phyloP scores from a whole-genome alignment of 37 sponge, comb jelly and placozoan genomes.

The Oscarella lobularis region DNA sequence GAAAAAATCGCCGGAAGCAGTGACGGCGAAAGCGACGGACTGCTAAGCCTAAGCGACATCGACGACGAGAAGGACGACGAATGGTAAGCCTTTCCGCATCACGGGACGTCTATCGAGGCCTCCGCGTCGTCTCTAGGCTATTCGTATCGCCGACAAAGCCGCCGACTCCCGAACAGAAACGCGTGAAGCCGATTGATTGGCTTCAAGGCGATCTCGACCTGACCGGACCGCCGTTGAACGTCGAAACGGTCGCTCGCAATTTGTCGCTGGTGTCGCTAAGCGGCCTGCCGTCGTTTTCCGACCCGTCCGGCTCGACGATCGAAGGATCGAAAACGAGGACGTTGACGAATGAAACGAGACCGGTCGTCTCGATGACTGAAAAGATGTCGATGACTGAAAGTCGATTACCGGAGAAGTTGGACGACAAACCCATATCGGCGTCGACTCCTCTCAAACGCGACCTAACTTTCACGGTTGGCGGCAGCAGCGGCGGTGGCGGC shows the following conservation, averaged over 20 bases:
- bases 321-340: no score
- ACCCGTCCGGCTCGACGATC: neutral
- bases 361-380: neutral
- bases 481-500: no score
- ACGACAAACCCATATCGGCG: neutral
- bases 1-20: no score
- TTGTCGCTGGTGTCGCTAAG: neutral
- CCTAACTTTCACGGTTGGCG: no score
- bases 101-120: slow-evolving; percentile 73
- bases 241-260: neutral
- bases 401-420: neutral
- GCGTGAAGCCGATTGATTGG: neutral
- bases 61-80: no score
- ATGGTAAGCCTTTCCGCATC: no score
- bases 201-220: neutral
- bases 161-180: neutral
- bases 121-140: slow-evolving; percentile 9
- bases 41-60: no score
- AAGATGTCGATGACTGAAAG: neutral
- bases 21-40: no score
- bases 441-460: neutral
- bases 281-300: neutral
- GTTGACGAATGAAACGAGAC: neutral
- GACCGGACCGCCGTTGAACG: neutral
- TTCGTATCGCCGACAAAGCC: neutral